Evolutionary conservation across 1,140 invertebrate genomes (phyloP).

Genomic region (Musca domestica): DNA sequence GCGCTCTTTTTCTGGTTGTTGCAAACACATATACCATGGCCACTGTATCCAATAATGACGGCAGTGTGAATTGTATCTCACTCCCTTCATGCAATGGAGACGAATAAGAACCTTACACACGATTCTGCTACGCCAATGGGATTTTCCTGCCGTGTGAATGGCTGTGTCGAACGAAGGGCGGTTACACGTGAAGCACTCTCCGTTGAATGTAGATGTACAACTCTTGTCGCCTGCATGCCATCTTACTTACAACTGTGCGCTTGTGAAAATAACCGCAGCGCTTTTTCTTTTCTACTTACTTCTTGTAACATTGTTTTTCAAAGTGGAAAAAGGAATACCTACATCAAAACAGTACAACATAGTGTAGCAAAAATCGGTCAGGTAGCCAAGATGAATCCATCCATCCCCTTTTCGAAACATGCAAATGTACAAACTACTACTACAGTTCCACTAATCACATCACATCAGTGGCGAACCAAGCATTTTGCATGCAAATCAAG

Average conservation of each 20-base stretch:
- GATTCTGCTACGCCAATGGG: too few relatives aligned
- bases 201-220: too few relatives aligned
- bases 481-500: constrained; percentile 40
- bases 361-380: constrained; percentile 6
- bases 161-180: too few relatives aligned
- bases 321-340: neutral
- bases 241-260: too few relatives aligned
- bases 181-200: too few relatives aligned
- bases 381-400: neutral
- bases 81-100: too few relatives aligned
- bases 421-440: neutral
- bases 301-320: neutral
- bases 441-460: neutral
- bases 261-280: neutral
- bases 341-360: constrained; percentile 11
- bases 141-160: too few relatives aligned
- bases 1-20: neutral
- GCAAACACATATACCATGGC: neutral
- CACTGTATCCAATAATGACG: too few relatives aligned
- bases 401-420: neutral
- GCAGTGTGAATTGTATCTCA: too few relatives aligned
- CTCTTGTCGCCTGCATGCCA: too few relatives aligned
- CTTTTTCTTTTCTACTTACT: neutral
- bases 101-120: too few relatives aligned
- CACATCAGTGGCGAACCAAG: neutral